Conservation (phyloP, 2,888 invertebrate genomes). For the Ethmia dodecea region DNA sequence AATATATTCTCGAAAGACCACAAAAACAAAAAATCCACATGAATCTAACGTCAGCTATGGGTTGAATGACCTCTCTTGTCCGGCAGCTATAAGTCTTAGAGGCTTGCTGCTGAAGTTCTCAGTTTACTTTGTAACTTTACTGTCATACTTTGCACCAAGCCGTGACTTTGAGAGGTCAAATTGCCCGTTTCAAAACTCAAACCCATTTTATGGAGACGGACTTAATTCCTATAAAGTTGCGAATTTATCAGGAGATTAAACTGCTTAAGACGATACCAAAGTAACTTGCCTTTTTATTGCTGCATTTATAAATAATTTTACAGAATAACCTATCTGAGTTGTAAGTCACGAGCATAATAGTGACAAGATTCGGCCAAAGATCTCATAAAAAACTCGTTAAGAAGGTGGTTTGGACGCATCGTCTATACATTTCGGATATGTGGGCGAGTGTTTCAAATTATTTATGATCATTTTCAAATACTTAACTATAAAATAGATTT, state of each 20-base stretch:
- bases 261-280: background rate
- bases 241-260: background rate
- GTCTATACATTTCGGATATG: constrained; percentile 9
- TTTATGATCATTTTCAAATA: too few relatives aligned
- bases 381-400: constrained; percentile 28
- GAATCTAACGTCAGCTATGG: constrained; percentile 33
- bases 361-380: constrained; percentile 27
- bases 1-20: too few relatives aligned
- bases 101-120: constrained; percentile 43
- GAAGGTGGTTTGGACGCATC: constrained; percentile 24
- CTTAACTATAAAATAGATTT: too few relatives aligned
- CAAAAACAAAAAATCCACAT: too few relatives aligned
- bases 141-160: constrained; percentile 25
- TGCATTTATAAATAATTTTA: constrained; percentile 6
- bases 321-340: background rate
- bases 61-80: constrained; percentile 65
- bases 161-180: constrained; percentile 24
- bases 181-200: constrained; percentile 13
- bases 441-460: constrained; percentile 6
- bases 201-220: background rate
- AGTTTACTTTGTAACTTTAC: constrained; percentile 40
- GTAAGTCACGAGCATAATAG: constrained; percentile 3
- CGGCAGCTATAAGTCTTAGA: constrained; percentile 49
- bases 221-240: background rate
- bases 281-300: constrained; percentile 1